Conservation (phyloP, 2,888 invertebrate species). For the Drosophila siamana region DNA sequence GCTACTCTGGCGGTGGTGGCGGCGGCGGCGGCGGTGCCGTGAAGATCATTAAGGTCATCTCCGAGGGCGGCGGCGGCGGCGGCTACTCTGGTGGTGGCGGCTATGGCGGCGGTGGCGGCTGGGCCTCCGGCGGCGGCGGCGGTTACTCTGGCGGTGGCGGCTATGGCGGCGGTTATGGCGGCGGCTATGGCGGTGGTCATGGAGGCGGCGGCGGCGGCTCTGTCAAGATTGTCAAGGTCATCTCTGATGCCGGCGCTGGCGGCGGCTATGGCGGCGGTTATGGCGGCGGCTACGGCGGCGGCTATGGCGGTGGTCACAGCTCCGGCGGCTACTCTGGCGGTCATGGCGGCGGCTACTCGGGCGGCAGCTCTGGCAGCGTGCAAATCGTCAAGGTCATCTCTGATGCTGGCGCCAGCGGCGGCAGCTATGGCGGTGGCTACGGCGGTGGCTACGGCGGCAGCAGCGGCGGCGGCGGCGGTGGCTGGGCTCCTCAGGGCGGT, state of each 20-base stretch:
- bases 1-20: constrained; percentile 26
- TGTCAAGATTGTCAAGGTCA: constrained; percentile 48
- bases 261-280: constrained; percentile 28
- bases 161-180: constrained; percentile 34
- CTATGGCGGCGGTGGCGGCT: constrained; percentile 29
- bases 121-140: constrained; percentile 48
- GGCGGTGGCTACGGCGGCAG: constrained; percentile 36
- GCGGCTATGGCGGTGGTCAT: constrained; percentile 40
- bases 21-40: constrained; percentile 38
- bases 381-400: constrained; percentile 49
- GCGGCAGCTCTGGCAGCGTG: constrained; percentile 39
- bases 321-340: constrained; percentile 34
- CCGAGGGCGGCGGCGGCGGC: constrained; percentile 47
- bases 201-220: constrained; percentile 35
- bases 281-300: constrained; percentile 30
- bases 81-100: constrained; percentile 43
- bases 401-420: constrained; percentile 41
- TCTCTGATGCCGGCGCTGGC: constrained; percentile 41
- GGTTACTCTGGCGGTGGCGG: constrained; percentile 33
- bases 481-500: constrained; percentile 66
- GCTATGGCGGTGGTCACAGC: constrained; percentile 33
- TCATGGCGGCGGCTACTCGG: constrained; percentile 23
- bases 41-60: constrained; percentile 41
- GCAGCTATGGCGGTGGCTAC: constrained; percentile 39
- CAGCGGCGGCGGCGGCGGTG: constrained; percentile 45